Percentiles rank a stretch among this genome's conserved stretches.
Evolutionary conservation across 2,113 vertebrate genomes (phyloP).

Genomic region (Chamaea fasciata): DNA sequence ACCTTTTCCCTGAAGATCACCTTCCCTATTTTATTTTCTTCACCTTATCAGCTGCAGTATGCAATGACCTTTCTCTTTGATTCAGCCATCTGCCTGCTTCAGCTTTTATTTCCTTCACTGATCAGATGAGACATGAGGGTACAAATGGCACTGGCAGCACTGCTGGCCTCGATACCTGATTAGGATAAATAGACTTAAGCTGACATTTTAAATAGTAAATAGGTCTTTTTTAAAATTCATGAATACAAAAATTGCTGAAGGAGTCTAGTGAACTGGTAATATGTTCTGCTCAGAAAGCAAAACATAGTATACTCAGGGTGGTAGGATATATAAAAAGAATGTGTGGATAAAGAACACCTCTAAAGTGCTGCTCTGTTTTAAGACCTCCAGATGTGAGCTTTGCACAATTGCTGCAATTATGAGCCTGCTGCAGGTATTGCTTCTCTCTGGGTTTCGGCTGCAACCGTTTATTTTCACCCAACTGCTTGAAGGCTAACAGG

Average conservation of each 20-base stretch:
- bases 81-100: neutral
- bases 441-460: neutral
- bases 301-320: neutral
- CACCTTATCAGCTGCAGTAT: neutral
- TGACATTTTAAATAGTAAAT: neutral
- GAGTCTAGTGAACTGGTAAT: neutral
- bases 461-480: neutral
- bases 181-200: neutral
- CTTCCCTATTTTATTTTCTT: neutral
- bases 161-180: neutral
- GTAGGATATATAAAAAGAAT: neutral
- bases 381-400: neutral
- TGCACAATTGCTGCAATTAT: neutral
- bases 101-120: neutral
- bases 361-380: neutral
- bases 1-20: slow-evolving; percentile 1
- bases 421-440: neutral
- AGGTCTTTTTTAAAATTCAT: neutral
- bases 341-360: neutral
- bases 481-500: neutral
- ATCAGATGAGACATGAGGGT: neutral
- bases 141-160: neutral
- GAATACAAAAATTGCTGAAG: neutral
- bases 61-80: neutral
- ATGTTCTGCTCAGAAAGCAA: neutral